phyloP scores from a whole-genome alignment of 2,797 vertebrate genomes.

The Helarctos malayanus region DNA sequence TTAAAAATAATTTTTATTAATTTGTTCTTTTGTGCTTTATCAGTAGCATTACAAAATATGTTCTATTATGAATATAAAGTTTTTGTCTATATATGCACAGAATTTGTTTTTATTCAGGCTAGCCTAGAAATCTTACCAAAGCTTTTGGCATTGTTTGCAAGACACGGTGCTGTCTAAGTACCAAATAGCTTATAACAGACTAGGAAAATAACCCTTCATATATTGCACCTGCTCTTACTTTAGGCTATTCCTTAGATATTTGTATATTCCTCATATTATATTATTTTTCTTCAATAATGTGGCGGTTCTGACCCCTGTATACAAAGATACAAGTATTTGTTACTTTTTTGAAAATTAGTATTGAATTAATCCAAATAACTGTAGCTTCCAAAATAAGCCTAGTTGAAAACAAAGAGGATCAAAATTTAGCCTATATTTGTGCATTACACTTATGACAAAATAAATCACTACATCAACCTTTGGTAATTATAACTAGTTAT shows the following conservation, averaged over 20 bases:
- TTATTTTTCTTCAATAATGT: background rate
- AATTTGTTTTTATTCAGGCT: background rate
- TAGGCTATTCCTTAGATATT: background rate
- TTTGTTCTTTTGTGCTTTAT: background rate
- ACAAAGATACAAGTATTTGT: background rate
- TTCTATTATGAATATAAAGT: background rate
- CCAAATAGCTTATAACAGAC: background rate
- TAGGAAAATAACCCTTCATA: background rate
- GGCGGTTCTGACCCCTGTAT: background rate
- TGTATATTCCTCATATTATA: background rate
- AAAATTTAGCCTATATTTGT: background rate
- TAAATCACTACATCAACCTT: background rate
- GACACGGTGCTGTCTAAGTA: background rate
- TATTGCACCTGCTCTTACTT: background rate
- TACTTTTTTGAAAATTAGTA: background rate
- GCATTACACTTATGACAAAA: background rate
- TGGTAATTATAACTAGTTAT: background rate
- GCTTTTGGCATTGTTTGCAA: background rate
- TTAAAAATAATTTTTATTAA: background rate
- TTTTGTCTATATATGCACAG: background rate
- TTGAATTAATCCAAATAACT: background rate
- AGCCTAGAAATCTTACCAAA: background rate
- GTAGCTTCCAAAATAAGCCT: background rate
- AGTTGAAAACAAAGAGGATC: constrained; percentile 1
- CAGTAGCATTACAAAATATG: background rate